Conservation (phyloP, 2,113 vertebrate genomes). For the Eulacestoma nigropectus region DNA sequence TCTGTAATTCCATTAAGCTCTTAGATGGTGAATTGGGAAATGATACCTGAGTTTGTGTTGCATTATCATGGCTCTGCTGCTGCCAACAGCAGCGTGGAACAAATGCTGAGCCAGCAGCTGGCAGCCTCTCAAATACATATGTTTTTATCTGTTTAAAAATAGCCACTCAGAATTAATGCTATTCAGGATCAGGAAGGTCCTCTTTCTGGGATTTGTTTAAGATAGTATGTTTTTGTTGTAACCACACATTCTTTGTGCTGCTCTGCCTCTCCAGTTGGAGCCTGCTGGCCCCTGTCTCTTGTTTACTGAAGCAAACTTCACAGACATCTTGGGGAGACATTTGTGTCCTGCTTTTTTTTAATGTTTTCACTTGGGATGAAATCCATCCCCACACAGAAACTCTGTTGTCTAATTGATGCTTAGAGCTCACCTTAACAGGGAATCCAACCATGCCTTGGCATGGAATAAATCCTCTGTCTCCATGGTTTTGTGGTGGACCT, state of each 20-base stretch:
- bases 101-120: slow-evolving; percentile 19
- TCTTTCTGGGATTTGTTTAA: slow-evolving; percentile 3
- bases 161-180: neutral
- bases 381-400: neutral
- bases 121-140: neutral
- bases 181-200: neutral
- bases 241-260: neutral
- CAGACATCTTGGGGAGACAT: neutral
- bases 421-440: neutral
- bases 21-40: neutral
- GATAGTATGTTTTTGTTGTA: neutral
- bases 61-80: neutral
- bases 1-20: neutral
- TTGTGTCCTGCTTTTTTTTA: neutral
- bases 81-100: neutral
- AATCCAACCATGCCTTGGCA: neutral
- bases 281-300: neutral
- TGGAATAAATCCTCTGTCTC: neutral
- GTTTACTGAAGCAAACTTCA: neutral
- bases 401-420: neutral
- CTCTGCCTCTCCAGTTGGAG: neutral
- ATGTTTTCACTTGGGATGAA: neutral
- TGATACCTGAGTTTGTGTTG: neutral
- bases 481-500: neutral
- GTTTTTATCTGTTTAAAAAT: slow-evolving; percentile 3